Conservation (phyloP, 2,888 invertebrate genomes). For the Pyrgus malvae region DNA sequence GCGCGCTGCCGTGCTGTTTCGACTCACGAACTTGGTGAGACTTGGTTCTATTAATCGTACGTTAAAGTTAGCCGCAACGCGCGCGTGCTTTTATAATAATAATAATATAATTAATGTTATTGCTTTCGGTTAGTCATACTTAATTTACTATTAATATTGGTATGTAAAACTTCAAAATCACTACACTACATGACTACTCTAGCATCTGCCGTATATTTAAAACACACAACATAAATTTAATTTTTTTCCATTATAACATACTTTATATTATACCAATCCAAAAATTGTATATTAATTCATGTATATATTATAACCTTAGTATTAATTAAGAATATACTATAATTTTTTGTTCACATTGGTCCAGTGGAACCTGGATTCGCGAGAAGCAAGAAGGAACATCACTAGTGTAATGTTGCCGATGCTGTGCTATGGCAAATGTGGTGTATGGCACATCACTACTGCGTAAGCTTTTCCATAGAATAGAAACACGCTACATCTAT, state of each 20-base stretch:
- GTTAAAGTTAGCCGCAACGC: constrained; percentile 56
- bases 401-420: constrained; percentile 42
- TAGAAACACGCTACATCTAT: constrained; percentile 56
- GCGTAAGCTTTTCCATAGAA: constrained; percentile 54
- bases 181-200: constrained; percentile 77
- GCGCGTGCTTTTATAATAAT: constrained; percentile 57
- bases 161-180: constrained; percentile 80
- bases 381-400: constrained; percentile 51
- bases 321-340: constrained; percentile 58
- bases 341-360: constrained; percentile 64
- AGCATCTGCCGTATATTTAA: constrained; percentile 76
- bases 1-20: constrained; percentile 66
- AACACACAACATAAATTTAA: constrained; percentile 69
- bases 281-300: constrained; percentile 72
- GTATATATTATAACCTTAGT: constrained; percentile 63
- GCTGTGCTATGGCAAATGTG: constrained; percentile 54
- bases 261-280: constrained; percentile 75
- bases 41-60: constrained; percentile 6
- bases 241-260: constrained; percentile 60
- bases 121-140: constrained; percentile 77
- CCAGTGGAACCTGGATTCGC: constrained; percentile 68
- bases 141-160: constrained; percentile 49
- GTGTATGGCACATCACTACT: constrained; percentile 74
- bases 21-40: constrained; percentile 1
- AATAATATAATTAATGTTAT: constrained; percentile 62